Conservation (phyloP, 2,113 vertebrate species). For the Caracal caracal region DNA sequence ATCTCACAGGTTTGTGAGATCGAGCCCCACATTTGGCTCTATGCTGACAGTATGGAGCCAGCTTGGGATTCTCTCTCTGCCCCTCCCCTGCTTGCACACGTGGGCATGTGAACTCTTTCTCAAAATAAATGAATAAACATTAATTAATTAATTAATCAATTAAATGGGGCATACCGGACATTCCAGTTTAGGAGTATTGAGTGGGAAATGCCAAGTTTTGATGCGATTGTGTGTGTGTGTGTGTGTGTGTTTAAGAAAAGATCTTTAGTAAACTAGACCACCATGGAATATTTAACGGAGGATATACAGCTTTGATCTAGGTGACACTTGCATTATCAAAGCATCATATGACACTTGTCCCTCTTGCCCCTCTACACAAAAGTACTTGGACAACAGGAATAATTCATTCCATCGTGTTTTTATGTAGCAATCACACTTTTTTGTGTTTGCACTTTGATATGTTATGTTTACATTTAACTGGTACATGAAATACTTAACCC, state of each 20-base stretch:
- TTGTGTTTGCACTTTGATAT: not conserved
- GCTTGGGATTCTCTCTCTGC: too few relatives aligned
- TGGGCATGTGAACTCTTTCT: too few relatives aligned
- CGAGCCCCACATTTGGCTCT: too few relatives aligned
- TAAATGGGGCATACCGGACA: not conserved
- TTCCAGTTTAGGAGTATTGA: not conserved
- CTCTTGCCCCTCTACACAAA: not conserved
- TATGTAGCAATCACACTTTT: not conserved
- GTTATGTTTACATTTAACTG: not conserved
- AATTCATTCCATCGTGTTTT: not conserved
- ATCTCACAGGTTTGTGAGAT: too few relatives aligned
- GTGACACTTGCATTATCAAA: not conserved
- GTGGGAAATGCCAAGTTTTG: not conserved
- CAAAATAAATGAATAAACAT: too few relatives aligned
- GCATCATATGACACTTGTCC: not conserved
- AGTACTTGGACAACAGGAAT: not conserved
- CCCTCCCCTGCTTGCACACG: too few relatives aligned
- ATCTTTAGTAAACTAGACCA: not conserved
- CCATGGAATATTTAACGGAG: not conserved
- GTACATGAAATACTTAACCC: not conserved
- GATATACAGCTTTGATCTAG: not conserved
- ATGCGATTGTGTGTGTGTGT: not conserved
- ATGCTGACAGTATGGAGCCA: too few relatives aligned
- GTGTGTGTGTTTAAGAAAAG: not conserved
- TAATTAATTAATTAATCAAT: too few relatives aligned